Percentiles rank a stretch among this genome's conserved stretches.
These are phyloP conservation scores for Tachysurus fulvidraco DNA, from an alignment of 2,113 vertebrate genomes.

Conservation along the genomic window DNA sequence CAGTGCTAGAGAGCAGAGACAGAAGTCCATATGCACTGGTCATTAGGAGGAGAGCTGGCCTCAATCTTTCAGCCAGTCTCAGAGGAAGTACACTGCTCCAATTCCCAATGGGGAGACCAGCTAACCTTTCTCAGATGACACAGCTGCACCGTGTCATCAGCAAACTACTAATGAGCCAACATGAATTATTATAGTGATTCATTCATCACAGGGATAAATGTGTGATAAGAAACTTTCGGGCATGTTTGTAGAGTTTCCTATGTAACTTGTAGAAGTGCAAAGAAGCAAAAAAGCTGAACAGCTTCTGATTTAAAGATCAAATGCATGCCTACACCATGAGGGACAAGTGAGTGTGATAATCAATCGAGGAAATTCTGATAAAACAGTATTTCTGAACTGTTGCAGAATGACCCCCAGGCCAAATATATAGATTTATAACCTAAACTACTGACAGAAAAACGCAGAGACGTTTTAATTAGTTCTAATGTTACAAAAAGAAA, in stretches of 20 bases:
- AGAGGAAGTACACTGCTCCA: slow-evolving; percentile 50
- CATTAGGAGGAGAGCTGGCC: slow-evolving; percentile 63
- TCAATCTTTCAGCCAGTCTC: slow-evolving; percentile 69
- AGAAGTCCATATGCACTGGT: slow-evolving; percentile 55
- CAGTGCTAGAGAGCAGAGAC: slow-evolving; percentile 23
- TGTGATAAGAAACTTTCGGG: slow-evolving; percentile 29
- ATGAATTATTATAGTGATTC: slow-evolving; percentile 37
- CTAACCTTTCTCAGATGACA: slow-evolving; percentile 48
- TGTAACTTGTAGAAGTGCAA: slow-evolving; percentile 26
- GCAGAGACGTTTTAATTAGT: not conserved
- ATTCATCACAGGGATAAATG: slow-evolving; percentile 23
- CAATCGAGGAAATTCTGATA: not conserved
- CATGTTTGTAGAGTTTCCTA: not conserved
- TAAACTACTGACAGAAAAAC: not conserved
- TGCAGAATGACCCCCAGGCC: not conserved
- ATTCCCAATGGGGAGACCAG: slow-evolving; percentile 54
- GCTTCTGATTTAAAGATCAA: not conserved
- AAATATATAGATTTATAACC: not conserved
- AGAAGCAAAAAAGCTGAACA: not conserved
- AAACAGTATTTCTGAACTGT: not conserved
- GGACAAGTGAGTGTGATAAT: not conserved
- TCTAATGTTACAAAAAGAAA: not conserved
- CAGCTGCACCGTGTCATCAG: slow-evolving; percentile 40
- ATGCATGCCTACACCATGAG: not conserved
- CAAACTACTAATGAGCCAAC: slow-evolving; percentile 43